These are phyloP conservation scores for Periparus ater DNA, from an alignment of 2,797 vertebrate species.

Conservation along the genomic window DNA sequence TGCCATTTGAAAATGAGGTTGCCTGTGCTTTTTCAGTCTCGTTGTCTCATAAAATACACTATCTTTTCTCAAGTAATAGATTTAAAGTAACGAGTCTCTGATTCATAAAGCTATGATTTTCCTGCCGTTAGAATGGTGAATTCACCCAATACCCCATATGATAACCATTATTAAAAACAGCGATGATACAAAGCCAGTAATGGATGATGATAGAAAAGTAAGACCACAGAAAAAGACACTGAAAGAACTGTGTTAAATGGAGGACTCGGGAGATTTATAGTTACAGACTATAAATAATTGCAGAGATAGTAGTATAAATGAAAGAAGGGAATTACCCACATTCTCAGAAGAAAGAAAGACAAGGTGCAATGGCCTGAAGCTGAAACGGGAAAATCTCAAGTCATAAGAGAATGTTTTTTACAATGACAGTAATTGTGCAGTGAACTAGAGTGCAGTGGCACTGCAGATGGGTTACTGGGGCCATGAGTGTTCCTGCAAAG, in stretches of 20 bases:
- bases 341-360: conserved; percentile 32
- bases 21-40: neutral
- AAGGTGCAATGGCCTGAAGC: conserved; percentile 41
- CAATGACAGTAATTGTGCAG: neutral
- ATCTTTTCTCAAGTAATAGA: neutral
- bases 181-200: neutral
- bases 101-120: neutral
- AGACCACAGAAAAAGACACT: neutral
- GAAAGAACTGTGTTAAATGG: neutral
- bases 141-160: neutral
- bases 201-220: neutral
- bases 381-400: neutral
- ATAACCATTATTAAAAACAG: neutral
- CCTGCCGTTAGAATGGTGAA: neutral
- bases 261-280: neutral
- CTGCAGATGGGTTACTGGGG: neutral
- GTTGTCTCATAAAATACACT: neutral
- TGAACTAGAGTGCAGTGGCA: neutral
- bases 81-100: neutral
- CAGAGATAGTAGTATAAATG: conserved; percentile 33
- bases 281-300: conserved; percentile 55
- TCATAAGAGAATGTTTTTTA: neutral
- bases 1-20: neutral
- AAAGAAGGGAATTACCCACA: conserved; percentile 49
- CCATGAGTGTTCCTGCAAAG: neutral